A percentile compares a stretch with the other conserved stretches of the same genome.
These are phyloP conservation scores for Sitta europaea DNA, from an alignment of 2,113 vertebrate genomes.

Conservation along the genomic window DNA sequence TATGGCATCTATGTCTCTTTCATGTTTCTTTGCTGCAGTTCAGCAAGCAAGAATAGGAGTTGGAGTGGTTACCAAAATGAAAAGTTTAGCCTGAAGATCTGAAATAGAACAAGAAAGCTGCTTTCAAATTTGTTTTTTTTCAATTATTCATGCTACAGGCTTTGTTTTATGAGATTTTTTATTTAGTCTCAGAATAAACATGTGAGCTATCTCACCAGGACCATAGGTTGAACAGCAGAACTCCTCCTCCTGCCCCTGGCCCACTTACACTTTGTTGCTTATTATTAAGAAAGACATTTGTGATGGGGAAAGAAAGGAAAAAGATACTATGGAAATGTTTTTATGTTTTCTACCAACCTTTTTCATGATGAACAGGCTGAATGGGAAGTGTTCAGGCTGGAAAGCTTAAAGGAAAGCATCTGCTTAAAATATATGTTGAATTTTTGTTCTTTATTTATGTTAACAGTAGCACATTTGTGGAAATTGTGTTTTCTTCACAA, in stretches of 20 bases:
- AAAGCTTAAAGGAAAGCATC: conserved; percentile 4
- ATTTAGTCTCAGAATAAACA: not conserved
- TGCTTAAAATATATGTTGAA: not conserved
- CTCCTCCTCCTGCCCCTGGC: accelerated
- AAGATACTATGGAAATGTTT: not conserved
- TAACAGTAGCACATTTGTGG: not conserved
- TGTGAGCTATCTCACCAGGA: not conserved
- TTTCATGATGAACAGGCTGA: not conserved
- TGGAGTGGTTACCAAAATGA: not conserved
- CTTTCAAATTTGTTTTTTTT: not conserved
- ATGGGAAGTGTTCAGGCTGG: not conserved
- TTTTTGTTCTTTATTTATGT: not conserved
- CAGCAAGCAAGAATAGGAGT: not conserved
- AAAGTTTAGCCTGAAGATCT: not conserved
- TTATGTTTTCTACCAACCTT: not conserved
- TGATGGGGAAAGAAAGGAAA: not conserved
- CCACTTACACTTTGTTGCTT: not conserved
- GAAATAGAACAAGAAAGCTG: not conserved
- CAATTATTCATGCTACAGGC: not conserved
- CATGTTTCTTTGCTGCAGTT: not conserved
- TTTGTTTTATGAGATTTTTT: not conserved
- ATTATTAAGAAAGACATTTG: not conserved
- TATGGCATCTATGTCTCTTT: not conserved
- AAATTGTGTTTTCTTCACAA: not conserved
- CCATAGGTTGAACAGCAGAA: not conserved